Evolutionary conservation across 2,797 vertebrate genomes (phyloP).

Genomic region (Molossus alvarezi): DNA sequence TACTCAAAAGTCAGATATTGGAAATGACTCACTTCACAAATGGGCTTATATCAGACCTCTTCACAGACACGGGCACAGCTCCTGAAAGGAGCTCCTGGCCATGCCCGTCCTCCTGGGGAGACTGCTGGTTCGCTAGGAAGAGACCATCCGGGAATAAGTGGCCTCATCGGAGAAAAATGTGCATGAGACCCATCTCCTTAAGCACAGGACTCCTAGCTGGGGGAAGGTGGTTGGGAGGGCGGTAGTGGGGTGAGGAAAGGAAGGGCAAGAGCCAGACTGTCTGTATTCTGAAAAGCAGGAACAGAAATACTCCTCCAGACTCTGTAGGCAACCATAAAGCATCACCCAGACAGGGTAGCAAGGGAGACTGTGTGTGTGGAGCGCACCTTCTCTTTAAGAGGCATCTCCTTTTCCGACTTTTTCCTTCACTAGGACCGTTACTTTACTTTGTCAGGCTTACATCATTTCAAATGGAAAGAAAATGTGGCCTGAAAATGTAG

Average conservation of each 20-base stretch:
- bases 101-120: neutral
- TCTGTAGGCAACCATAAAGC: slow-evolving; percentile 28
- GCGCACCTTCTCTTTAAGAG: neutral
- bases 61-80: neutral
- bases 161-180: neutral
- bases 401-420: slow-evolving; percentile 12
- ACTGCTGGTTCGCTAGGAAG: neutral
- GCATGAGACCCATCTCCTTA: fast-evolving
- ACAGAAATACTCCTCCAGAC: slow-evolving; percentile 77
- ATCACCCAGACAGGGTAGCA: slow-evolving; percentile 75
- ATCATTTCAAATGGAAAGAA: neutral
- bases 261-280: neutral
- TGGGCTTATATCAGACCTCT: neutral
- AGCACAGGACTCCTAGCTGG: neutral
- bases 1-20: neutral
- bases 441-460: slow-evolving; percentile 51
- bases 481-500: neutral
- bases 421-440: neutral
- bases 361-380: slow-evolving; percentile 8
- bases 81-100: neutral
- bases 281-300: slow-evolving; percentile 62
- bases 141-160: neutral
- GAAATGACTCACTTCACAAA: neutral
- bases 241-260: neutral
- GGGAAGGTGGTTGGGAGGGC: neutral